Evolutionary conservation across 2,797 vertebrate species (phyloP), one percentile per base, ranked within the genome.

Genomic region (Parambassis ranga): DNA sequence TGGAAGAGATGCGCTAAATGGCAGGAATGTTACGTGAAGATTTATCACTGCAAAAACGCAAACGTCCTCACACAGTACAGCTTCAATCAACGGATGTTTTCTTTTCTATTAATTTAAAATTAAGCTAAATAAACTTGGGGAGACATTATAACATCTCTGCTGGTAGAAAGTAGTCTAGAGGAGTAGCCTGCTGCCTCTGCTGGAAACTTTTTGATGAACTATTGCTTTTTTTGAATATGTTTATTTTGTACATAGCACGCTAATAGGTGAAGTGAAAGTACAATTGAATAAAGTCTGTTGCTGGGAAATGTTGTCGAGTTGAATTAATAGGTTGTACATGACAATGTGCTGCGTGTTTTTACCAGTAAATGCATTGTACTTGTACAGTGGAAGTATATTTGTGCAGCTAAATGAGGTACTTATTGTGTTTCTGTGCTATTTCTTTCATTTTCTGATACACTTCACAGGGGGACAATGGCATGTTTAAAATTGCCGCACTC

Each of bases 241-340:
- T 87, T 83, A n/a, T n/a, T 83, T 85, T 83, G 79, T 83, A 84
- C 41, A 87, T 84, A 83, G 80, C 72, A 81, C 64, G 65, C 70
- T 78, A 64, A 78, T 61, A 78, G 70, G 64, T 84, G 65, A 87
- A 82, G 71, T 84, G 65, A 82, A 84, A 73, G 62, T 77, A 67
- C 70, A 70, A 64, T 14, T 58, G 19, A 89, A 91, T 89, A 89
- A 89, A 89, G 26, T 73, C 56, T 78, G 42, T 77, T 81, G 72
- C 73, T 86, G 77, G 67, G 31, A 84, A 81, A 51, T 56, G 65
- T 66, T 79, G 79, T 83, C 37, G 2, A 4, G 36, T 65, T 84
- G n/a, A 81, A 75, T 85, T 77, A 47, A 39, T 61, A 79, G 37
- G 27, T 24, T 73, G 19, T 49, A 33, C 32, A 48, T 11, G 43